These are phyloP conservation scores for Pelobates cultripes DNA, from an alignment of 2,797 vertebrate genomes.

Conservation along the genomic window DNA sequence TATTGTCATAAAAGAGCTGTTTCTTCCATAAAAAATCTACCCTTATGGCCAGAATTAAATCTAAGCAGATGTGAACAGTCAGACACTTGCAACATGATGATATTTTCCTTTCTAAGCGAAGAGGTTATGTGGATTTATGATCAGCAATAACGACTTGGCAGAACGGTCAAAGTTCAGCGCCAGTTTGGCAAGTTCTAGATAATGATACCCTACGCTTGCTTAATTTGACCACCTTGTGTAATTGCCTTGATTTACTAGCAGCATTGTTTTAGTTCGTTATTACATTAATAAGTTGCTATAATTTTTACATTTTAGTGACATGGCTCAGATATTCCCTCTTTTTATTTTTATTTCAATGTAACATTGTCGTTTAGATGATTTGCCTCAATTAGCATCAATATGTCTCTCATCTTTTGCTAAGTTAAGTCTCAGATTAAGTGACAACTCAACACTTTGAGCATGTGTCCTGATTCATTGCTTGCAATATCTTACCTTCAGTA, in stretches of 20 bases:
- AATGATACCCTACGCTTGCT: slow-evolving; percentile 21
- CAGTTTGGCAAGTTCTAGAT: slow-evolving; percentile 16
- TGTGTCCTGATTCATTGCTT: slow-evolving; percentile 25
- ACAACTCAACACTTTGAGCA: slow-evolving; percentile 37
- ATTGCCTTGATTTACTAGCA: slow-evolving; percentile 35
- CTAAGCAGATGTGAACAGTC: slow-evolving; percentile 10
- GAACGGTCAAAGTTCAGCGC: slow-evolving; percentile 10
- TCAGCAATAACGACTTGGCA: slow-evolving; percentile 37
- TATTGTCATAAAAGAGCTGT: not conserved
- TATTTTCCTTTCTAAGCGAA: slow-evolving; percentile 15
- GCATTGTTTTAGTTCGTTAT: not conserved
- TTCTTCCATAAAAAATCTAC: slow-evolving; percentile 3
- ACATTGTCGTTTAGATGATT: not conserved
- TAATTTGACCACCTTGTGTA: slow-evolving; percentile 23
- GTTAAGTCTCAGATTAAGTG: slow-evolving; percentile 1
- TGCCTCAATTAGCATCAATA: not conserved
- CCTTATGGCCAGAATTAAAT: not conserved
- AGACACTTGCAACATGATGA: not conserved
- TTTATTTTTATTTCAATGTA: not conserved
- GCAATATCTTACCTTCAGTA: slow-evolving; percentile 17
- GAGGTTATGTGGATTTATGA: slow-evolving; percentile 40
- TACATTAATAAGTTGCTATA: not conserved
- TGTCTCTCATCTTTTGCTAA: slow-evolving; percentile 4
- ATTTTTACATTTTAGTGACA: not conserved
- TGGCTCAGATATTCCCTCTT: not conserved